Evolutionary conservation across 2,797 vertebrate genomes (phyloP), one percentile per base, ranked within the genome.

Genomic region (Erithacus rubecula): DNA sequence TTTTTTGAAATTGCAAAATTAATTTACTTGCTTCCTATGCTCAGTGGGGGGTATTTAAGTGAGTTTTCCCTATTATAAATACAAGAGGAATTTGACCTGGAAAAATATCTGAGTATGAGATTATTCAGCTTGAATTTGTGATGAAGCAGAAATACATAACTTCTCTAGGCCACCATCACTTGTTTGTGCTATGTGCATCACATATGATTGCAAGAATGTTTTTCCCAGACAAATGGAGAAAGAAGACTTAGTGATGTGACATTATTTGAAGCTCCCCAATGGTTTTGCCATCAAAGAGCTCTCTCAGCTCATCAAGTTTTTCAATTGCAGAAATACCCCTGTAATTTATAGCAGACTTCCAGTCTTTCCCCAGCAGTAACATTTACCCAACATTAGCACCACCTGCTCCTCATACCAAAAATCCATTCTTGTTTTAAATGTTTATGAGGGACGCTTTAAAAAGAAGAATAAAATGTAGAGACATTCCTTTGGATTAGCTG

Each of bases 381-480:
- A 94, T 91, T 95, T 95, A 94, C 60, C 93, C 7, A 34, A 74
- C 91, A 83, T 96, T 95, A 95, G 65, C 65, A 92, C 93, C 96
- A 96, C 94, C 95, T 97, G 95, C 90, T 97, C 91, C 87, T 95
- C 77, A 36, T 90, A 87, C 83, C 4, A 29, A 88, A 88, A 96
- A 83, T 44, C 65, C 69, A 62, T 95, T 93, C 91, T 95, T 93
- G 93, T 72, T 95, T 92, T 95, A 93, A 92, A 89, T 91, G 93
- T 86, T 97, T 96, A 92, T 83, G 69, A 90, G 83, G 90, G 69
- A 79, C 3, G 32, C 47, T 77, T 58, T 83, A 72, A 85, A 92
- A 83, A 72, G 51, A 81, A 18, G 59, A 37, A 60, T 95, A 79
- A 83, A 89, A 69, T 2, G 2, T 41, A 59, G 88, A 96, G 88